Percentiles rank a stretch among this genome's conserved stretches.
Evolutionary conservation across 2,888 invertebrate genomes (phyloP).

Genomic region (Nesidiocoris tenuis): DNA sequence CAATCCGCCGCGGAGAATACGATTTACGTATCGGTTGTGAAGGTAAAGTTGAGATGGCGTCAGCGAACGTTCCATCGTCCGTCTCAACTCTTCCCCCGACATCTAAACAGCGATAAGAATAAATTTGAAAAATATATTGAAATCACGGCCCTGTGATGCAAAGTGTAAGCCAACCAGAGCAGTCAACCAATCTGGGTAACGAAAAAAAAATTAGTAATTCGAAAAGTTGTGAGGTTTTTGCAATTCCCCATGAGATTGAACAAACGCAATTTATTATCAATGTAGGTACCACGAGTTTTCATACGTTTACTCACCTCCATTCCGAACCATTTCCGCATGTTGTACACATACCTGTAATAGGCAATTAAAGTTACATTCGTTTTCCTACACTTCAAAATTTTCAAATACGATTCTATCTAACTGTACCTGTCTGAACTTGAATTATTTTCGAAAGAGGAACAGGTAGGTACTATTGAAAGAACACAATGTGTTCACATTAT

Average conservation of each 20-base stretch:
- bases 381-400: neutral
- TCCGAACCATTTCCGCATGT: conserved; percentile 74
- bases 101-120: too few relatives aligned
- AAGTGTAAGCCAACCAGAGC: neutral
- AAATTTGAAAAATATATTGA: conserved; percentile 5
- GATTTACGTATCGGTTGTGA: conserved; percentile 62
- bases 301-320: conserved; percentile 54
- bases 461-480: too few relatives aligned
- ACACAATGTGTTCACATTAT: too few relatives aligned
- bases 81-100: conserved; percentile 81
- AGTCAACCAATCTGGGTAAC: too few relatives aligned
- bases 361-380: too few relatives aligned
- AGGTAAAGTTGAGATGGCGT: conserved; percentile 72
- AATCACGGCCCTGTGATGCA: neutral
- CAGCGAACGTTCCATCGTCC: conserved; percentile 72
- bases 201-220: too few relatives aligned
- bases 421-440: too few relatives aligned
- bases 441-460: too few relatives aligned
- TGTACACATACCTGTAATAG: conserved; percentile 62
- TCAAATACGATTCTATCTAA: neutral
- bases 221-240: too few relatives aligned
- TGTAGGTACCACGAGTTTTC: too few relatives aligned
- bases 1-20: conserved; percentile 15
- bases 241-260: too few relatives aligned
- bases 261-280: too few relatives aligned